A percentile compares a stretch with the other conserved stretches of the same genome.
Conservation (phyloP, 37 sponge, comb jelly and placozoan genomes). For the Diacarnus erythraeanus region DNA sequence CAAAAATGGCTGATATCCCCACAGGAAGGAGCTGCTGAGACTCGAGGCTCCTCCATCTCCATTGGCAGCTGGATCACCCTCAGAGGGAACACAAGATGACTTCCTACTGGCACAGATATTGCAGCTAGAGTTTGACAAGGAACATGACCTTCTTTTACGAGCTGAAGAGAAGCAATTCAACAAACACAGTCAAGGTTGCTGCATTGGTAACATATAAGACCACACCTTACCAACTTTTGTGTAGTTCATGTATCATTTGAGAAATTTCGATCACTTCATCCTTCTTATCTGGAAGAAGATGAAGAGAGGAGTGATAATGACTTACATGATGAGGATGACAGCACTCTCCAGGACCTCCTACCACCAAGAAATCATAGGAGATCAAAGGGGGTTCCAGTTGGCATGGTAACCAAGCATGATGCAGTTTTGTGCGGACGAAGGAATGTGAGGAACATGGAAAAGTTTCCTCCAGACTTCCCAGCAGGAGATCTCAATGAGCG, state of each 20-base stretch:
- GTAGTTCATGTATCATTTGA: constrained; percentile 76
- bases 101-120: constrained; percentile 90
- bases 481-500: constrained; percentile 72
- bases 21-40: too few relatives aligned
- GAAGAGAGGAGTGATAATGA: constrained; percentile 28
- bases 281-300: constrained; percentile 36
- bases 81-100: constrained; percentile 58
- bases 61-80: neutral
- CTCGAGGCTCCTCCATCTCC: too few relatives aligned
- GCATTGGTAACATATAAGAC: neutral
- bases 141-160: constrained; percentile 49
- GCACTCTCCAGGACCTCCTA: neutral
- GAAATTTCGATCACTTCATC: constrained; percentile 55
- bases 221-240: neutral
- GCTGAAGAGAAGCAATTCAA: constrained; percentile 86
- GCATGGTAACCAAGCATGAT: constrained; percentile 88
- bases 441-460: constrained; percentile 80
- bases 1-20: neutral
- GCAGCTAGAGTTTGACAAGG: constrained; percentile 89
- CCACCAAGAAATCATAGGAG: constrained; percentile 25
- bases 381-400: constrained; percentile 32
- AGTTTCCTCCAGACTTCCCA: constrained; percentile 78
- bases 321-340: neutral
- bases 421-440: constrained; percentile 74
- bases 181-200: constrained; percentile 62